These are phyloP conservation scores for Aporophyla lueneburgensis DNA, from an alignment of 2,888 invertebrate genomes.

Conservation along the genomic window DNA sequence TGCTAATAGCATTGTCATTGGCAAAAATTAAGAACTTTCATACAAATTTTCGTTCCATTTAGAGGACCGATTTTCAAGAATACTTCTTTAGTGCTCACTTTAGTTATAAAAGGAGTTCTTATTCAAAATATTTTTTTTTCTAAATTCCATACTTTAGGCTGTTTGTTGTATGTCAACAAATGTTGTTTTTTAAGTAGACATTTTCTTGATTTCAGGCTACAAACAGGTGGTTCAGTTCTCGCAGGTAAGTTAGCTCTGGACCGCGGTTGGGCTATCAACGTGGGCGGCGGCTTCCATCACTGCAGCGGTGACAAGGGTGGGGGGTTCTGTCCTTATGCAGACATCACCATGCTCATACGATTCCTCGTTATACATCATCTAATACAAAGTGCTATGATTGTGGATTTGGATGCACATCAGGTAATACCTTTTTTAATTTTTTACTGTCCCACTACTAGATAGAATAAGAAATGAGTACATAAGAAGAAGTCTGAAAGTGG, in stretches of 20 bases:
- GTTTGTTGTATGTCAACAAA: too few species aligned
- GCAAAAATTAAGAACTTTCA: too few species aligned
- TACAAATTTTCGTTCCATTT: too few species aligned
- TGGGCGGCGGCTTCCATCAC: constrained; percentile 98
- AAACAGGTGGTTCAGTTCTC: constrained; percentile 96
- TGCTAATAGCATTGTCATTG: too few species aligned
- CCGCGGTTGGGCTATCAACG: constrained; percentile 96
- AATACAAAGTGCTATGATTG: constrained; percentile 94
- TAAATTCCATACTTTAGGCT: too few species aligned
- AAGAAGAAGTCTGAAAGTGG: too few species aligned
- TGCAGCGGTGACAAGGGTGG: constrained; percentile 94
- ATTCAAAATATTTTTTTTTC: too few species aligned
- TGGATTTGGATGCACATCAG: constrained; percentile 98
- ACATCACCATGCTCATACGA: constrained; percentile 95
- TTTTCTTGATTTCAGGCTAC: constrained; percentile 87
- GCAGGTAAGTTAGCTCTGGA: constrained; percentile 96
- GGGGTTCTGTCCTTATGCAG: constrained; percentile 97
- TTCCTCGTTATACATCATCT: constrained; percentile 91
- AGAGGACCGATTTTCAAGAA: too few species aligned
- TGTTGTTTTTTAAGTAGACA: neutral
- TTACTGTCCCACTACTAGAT: neutral
- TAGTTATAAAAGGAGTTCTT: too few species aligned
- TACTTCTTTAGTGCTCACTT: too few species aligned
- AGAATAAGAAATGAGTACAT: too few species aligned
- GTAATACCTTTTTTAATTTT: constrained; percentile 78